Conservation (phyloP, 2,797 vertebrate genomes). For the Ara ararauna region DNA sequence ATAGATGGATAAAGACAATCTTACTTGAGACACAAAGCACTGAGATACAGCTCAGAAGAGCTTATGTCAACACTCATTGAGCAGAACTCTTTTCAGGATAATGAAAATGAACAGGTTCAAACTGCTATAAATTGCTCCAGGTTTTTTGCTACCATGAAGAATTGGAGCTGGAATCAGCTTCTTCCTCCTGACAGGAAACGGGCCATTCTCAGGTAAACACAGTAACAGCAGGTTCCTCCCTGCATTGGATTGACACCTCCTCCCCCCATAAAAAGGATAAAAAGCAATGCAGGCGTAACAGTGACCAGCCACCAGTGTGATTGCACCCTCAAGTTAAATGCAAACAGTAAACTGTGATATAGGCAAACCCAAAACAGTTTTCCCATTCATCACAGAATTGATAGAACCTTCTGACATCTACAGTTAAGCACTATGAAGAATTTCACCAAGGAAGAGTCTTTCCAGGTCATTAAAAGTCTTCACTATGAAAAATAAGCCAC, state of each 20-base stretch:
- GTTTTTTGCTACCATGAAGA: not conserved
- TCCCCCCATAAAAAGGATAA: not conserved
- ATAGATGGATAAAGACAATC: constrained; percentile 37
- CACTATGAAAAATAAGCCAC: not conserved
- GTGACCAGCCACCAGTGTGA: fast-evolving
- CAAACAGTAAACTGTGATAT: not conserved
- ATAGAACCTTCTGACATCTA: not conserved
- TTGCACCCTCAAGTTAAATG: not conserved
- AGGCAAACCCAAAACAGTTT: not conserved
- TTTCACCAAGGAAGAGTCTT: not conserved
- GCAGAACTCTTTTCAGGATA: constrained; percentile 32
- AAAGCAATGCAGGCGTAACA: not conserved
- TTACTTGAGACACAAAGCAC: not conserved
- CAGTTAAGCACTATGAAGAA: not conserved
- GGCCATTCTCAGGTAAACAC: not conserved
- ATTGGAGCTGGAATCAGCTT: not conserved
- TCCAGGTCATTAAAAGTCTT: not conserved
- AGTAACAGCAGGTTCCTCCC: not conserved
- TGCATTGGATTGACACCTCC: not conserved
- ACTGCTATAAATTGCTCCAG: constrained; percentile 32
- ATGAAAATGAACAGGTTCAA: constrained; percentile 36
- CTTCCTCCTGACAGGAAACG: not conserved
- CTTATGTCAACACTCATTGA: constrained; percentile 21
- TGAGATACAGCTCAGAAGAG: constrained; percentile 14
- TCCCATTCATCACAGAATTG: not conserved